phyloP scores from a whole-genome alignment of 2,888 invertebrate species.

The Spisula solida region DNA sequence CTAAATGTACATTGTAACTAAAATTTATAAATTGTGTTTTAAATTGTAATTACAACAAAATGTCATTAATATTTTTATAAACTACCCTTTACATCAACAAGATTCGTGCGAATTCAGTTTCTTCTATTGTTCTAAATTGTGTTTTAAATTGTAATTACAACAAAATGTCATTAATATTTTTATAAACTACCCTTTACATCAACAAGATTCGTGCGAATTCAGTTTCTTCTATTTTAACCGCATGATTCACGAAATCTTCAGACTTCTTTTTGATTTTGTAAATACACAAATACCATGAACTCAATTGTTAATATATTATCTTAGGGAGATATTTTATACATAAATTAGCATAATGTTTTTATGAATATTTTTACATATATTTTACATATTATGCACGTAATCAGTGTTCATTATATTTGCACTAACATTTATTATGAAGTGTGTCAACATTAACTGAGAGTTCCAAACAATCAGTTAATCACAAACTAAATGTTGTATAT shows the following conservation, averaged over 20 bases:
- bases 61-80: too few relatives aligned
- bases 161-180: neutral
- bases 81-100: too few relatives aligned
- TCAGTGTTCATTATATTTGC: neutral
- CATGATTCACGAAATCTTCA: neutral
- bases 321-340: conserved; percentile 10
- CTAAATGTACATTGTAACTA: too few relatives aligned
- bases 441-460: too few relatives aligned
- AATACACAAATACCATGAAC: neutral
- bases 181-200: neutral
- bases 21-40: too few relatives aligned
- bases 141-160: too few relatives aligned
- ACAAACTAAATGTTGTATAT: too few relatives aligned
- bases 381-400: neutral
- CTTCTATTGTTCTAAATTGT: neutral
- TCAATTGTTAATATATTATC: neutral
- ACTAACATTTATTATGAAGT: neutral
- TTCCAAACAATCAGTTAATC: too few relatives aligned
- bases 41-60: too few relatives aligned
- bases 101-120: neutral
- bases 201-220: neutral
- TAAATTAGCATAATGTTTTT: conserved; percentile 3
- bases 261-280: neutral
- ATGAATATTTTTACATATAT: conserved; percentile 19
- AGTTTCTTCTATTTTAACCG: neutral